These are phyloP conservation scores for Watsonalla cultraria DNA, from an alignment of 2,888 invertebrate species.

Conservation along the genomic window DNA sequence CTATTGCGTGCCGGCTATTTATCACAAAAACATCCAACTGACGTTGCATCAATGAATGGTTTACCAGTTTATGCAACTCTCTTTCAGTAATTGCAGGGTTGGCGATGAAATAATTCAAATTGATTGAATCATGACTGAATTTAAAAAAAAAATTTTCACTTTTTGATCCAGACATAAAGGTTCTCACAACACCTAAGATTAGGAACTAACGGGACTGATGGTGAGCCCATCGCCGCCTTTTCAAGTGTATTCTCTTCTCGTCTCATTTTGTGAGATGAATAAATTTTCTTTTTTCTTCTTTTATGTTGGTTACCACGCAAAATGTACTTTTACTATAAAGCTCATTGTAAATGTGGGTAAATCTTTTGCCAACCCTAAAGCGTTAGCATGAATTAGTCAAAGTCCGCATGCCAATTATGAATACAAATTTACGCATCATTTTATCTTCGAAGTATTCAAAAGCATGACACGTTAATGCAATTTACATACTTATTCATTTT, in stretches of 20 bases:
- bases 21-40: constrained; percentile 28
- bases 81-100: constrained; percentile 23
- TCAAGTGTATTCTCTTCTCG: no score
- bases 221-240: no score
- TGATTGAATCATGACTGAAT: neutral
- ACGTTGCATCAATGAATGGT: constrained; percentile 28
- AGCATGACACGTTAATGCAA: neutral
- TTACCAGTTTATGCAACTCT: constrained; percentile 31
- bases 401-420: constrained; percentile 15
- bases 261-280: no score
- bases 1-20: constrained; percentile 41
- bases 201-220: no score
- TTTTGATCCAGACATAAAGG: neutral
- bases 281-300: no score
- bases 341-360: no score
- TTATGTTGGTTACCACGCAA: no score
- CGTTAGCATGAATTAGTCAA: constrained; percentile 9
- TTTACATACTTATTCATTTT: neutral
- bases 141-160: no score
- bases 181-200: no score
- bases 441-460: neutral
- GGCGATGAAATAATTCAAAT: neutral
- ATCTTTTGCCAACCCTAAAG: neutral
- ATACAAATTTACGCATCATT: neutral
- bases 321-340: no score